phyloP scores from a whole-genome alignment of 2,888 invertebrate species.

The Drosophila cracens region DNA sequence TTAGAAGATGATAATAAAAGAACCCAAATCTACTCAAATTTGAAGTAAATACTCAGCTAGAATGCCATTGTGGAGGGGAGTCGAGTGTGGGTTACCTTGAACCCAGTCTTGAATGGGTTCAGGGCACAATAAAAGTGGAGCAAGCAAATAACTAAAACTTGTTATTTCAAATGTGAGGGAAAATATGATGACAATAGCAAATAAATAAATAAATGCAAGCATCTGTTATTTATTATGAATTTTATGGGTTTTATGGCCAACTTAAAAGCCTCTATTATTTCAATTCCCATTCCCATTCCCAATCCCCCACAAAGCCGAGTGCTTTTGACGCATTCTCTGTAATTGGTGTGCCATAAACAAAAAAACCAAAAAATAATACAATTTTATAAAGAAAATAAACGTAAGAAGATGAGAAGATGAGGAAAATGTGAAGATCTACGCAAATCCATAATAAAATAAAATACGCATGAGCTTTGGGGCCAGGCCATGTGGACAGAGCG shows the following conservation, averaged over 20 bases:
- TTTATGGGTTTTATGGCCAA: constrained; percentile 38
- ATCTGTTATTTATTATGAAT: constrained; percentile 47
- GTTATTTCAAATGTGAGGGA: neutral
- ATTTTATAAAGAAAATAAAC: constrained; percentile 54
- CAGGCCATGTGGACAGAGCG: constrained; percentile 14
- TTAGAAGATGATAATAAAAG: neutral
- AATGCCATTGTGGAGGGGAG: neutral
- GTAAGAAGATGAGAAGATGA: neutral
- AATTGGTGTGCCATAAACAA: constrained; percentile 64
- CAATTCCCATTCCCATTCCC: neutral
- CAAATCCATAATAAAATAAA: constrained; percentile 49
- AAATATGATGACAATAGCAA: neutral
- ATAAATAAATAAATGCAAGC: constrained; percentile 5
- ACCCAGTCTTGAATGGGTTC: neutral
- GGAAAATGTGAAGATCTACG: constrained; percentile 18
- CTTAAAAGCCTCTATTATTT: constrained; percentile 4
- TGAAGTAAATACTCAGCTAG: neutral
- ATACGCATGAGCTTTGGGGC: constrained; percentile 20
- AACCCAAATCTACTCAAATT: neutral
- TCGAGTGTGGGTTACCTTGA: neutral
- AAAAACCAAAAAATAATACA: constrained; percentile 54
- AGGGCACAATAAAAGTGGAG: neutral
- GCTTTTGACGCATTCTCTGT: constrained; percentile 63
- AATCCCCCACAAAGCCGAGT: constrained; percentile 5
- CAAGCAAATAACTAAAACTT: constrained; percentile 1